These are phyloP conservation scores for Myotis planiceps DNA, from an alignment of 2,797 vertebrate species.

Conservation along the genomic window DNA sequence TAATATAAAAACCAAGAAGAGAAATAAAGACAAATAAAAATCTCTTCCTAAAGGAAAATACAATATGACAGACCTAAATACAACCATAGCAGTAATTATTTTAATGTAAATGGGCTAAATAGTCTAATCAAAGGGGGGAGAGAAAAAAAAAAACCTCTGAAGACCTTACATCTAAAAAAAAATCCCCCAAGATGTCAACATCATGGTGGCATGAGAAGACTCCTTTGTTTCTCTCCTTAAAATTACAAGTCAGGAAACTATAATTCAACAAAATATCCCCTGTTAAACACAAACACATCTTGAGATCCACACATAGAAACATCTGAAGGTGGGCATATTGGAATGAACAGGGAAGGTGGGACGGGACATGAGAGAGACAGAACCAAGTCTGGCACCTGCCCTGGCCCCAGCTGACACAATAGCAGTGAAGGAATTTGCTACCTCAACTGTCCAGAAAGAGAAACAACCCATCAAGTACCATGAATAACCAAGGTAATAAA, in stretches of 20 bases:
- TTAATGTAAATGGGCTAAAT: neutral
- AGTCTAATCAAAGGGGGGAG: neutral
- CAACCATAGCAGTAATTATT: neutral
- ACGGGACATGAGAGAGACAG: neutral
- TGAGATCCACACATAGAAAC: neutral
- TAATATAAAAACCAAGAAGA: neutral
- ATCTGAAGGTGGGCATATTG: neutral
- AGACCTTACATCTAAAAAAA: neutral
- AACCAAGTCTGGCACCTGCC: neutral
- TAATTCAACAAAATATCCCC: neutral
- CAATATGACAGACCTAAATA: neutral
- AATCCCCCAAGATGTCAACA: neutral
- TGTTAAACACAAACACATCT: neutral
- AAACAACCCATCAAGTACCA: neutral
- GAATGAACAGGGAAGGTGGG: neutral
- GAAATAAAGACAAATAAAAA: neutral
- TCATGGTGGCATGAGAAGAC: neutral
- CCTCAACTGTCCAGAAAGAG: neutral
- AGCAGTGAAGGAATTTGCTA: neutral
- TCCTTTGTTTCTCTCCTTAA: neutral
- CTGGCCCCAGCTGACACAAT: neutral
- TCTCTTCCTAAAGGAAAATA: neutral
- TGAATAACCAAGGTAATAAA: neutral
- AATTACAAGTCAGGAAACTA: neutral
- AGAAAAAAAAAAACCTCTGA: neutral